Evolutionary conservation across 2,797 vertebrate genomes (phyloP), one percentile per base, ranked within the genome.

Genomic region (Coreius guichenoti): DNA sequence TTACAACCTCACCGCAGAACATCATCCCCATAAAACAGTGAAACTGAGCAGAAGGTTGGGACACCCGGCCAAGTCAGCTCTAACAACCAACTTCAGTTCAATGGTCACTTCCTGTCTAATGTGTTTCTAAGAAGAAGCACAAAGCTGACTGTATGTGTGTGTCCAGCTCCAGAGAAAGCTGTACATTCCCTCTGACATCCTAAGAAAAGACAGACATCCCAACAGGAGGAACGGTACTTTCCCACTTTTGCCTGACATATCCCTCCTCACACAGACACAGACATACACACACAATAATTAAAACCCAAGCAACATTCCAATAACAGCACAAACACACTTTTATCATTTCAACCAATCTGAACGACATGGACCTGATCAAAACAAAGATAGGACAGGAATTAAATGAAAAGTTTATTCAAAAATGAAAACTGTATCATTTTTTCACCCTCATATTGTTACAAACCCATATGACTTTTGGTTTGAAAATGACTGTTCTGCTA

Each of bases 131-230:
- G 63, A 36, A 77, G 33, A 78, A 17, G 80, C 63, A 67, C 80
- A 70, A 78, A 78, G 73, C 21, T 78, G 65, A 23, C 72, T 49
- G 73, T 68, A 21, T 65, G 80, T 43, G 49, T 63, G 67, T 68
- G 67, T 72, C 23, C 31, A 63, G 74, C 33, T 83, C 43, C 43
- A 86, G 36, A 69, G 65, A 83, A 61, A 82, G 65, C 29, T 77
- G 36, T 58, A 56, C 81, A 83, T 80, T 83, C 81, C 68, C 70
- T 49, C 54, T 54, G 68, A 31, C 47, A 36, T 26, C 45, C 26
- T 80, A 68, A 87, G 86, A 83, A 69, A 78, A 69, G n/a, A 51
- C 74, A 78, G 82, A 84, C n/a, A 85, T 75, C 70, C 54, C 76
- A 45, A 68, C 68, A 67, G 54, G 29, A 78, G 79, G 58, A 74